phyloP scores from a whole-genome alignment of 2,888 invertebrate species.

The Andrena marginata region DNA sequence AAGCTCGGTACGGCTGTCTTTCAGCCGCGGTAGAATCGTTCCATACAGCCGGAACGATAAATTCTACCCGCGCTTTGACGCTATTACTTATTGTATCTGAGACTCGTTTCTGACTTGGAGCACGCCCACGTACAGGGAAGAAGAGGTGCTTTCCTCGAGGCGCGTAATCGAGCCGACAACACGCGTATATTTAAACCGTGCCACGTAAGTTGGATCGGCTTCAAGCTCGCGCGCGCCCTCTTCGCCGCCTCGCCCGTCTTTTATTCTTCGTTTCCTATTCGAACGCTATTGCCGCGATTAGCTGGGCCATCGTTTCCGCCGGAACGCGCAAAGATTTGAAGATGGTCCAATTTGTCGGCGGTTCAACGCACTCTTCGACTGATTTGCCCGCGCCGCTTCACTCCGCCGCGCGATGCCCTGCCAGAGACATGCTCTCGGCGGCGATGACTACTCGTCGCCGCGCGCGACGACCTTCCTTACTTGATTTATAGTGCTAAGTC shows the following conservation, averaged over 20 bases:
- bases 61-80: conserved; percentile 44
- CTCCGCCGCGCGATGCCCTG: conserved; percentile 10
- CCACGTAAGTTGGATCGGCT: conserved; percentile 70
- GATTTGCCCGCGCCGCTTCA: conserved; percentile 10
- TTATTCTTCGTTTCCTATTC: conserved; percentile 19
- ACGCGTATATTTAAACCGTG: conserved; percentile 71
- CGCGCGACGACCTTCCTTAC: conserved; percentile 72
- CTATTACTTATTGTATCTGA: conserved; percentile 41
- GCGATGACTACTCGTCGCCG: conserved; percentile 69
- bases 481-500: conserved; percentile 74
- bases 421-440: conserved; percentile 55
- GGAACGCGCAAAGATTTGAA: conserved; percentile 54
- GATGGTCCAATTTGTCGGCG: conserved; percentile 67
- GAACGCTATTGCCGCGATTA: conserved; percentile 46
- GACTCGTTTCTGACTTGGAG: conserved; percentile 45
- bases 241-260: neutral
- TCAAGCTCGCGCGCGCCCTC: conserved; percentile 53
- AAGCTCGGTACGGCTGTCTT: conserved; percentile 22
- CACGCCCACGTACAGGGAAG: conserved; percentile 47
- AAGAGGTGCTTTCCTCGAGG: conserved; percentile 53
- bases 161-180: conserved; percentile 69
- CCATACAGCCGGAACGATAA: conserved; percentile 42
- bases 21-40: conserved; percentile 41
- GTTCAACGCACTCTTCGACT: conserved; percentile 60
- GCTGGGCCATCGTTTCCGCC: conserved; percentile 22